A percentile compares a stretch with the other conserved stretches of the same genome.
Conservation (phyloP, 2,113 vertebrate species). For the Dipodomys merriami region DNA sequence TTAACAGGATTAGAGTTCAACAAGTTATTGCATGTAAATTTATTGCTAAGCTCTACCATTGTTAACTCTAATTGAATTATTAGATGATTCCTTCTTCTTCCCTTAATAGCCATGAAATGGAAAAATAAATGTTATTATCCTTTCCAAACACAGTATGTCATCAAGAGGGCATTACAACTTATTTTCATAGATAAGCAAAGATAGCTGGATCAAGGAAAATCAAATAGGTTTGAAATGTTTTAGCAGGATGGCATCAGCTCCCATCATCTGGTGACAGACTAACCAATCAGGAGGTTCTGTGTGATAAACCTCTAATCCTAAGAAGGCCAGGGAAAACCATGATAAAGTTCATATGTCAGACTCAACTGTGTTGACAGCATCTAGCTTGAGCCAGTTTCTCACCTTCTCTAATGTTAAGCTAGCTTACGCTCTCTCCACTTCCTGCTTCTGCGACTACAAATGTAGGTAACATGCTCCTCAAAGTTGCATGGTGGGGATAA, state of each 20-base stretch:
- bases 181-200: constrained; percentile 33
- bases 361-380: background rate
- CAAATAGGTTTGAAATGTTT: constrained; percentile 31
- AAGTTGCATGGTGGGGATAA: background rate
- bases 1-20: constrained; percentile 28
- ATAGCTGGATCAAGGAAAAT: background rate
- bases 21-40: background rate
- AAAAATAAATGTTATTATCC: constrained; percentile 19
- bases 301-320: constrained; percentile 30
- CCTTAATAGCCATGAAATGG: background rate
- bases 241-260: background rate
- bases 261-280: constrained; percentile 9
- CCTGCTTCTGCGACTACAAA: background rate
- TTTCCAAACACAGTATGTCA: background rate
- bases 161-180: constrained; percentile 2
- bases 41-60: background rate
- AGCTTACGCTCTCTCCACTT: background rate
- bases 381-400: background rate
- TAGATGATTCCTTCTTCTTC: constrained; percentile 25
- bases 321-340: background rate
- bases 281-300: background rate
- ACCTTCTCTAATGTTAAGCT: background rate
- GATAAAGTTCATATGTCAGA: background rate
- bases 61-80: constrained; percentile 38
- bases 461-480: background rate